phyloP scores from a whole-genome alignment of 2,888 invertebrate species.

The Proisotoma minuta region DNA sequence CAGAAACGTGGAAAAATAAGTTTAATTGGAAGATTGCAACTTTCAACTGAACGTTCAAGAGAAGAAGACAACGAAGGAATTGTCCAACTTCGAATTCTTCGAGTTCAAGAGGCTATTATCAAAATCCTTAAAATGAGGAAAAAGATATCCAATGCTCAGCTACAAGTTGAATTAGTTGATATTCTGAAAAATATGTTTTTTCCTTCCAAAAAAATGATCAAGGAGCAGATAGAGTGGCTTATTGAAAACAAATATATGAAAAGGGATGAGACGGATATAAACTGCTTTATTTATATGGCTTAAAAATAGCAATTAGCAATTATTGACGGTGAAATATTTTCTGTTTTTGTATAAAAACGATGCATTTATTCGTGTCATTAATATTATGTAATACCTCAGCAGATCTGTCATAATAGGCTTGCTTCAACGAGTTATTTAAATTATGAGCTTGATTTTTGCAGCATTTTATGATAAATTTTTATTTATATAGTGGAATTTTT shows the following conservation, averaged over 20 bases:
- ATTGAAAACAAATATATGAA: slow-evolving; percentile 98
- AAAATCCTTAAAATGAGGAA: slow-evolving; percentile 99
- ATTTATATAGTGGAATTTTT: too few species aligned
- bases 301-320: too few species aligned
- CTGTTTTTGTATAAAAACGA: too few species aligned
- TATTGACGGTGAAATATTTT: too few species aligned
- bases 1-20: slow-evolving; percentile 94
- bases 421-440: too few species aligned
- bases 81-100: slow-evolving; percentile 87
- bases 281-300: slow-evolving; percentile 97
- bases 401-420: too few species aligned
- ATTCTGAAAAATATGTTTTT: slow-evolving; percentile 99
- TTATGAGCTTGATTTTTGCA: too few species aligned
- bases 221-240: slow-evolving; percentile 98
- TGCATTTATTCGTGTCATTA: too few species aligned
- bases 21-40: slow-evolving; percentile 88
- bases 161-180: slow-evolving; percentile 96
- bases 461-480: too few species aligned
- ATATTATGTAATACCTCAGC: too few species aligned
- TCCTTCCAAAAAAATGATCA: slow-evolving; percentile 98
- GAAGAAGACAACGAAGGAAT: slow-evolving; percentile 98
- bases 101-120: slow-evolving; percentile 93
- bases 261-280: slow-evolving; percentile 94
- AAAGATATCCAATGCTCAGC: slow-evolving; percentile 82
- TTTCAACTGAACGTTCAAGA: slow-evolving; percentile 90